Evolutionary conservation across 2,797 vertebrate genomes (phyloP).

Genomic region (Protonibea diacanthus): DNA sequence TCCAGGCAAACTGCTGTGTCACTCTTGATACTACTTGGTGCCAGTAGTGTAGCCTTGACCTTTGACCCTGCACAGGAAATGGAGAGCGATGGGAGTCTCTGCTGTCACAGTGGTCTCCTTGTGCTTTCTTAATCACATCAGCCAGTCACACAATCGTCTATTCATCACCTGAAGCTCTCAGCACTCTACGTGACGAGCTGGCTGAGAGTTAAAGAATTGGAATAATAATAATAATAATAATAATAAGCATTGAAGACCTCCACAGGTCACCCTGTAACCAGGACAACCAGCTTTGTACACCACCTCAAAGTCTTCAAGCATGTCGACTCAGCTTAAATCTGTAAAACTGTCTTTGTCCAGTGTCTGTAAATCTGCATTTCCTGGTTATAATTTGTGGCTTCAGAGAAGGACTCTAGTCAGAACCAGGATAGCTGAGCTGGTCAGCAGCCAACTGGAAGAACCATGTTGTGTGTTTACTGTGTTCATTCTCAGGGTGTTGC

Average conservation of each 20-base stretch:
- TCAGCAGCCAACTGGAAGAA: background rate
- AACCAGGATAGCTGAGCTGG: background rate
- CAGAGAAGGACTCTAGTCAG: background rate
- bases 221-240: background rate
- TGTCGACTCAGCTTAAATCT: background rate
- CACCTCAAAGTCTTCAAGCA: background rate
- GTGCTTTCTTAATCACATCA: conserved; percentile 9
- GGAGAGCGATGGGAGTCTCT: background rate
- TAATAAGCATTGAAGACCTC: background rate
- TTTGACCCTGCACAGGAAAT: conserved; percentile 1
- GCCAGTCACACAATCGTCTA: background rate
- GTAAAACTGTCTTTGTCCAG: background rate
- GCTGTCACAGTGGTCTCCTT: conserved; percentile 2
- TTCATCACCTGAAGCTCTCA: background rate
- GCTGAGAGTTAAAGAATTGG: too few relatives aligned
- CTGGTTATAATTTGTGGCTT: background rate
- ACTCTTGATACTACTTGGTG: background rate
- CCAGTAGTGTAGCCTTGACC: background rate
- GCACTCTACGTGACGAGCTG: background rate
- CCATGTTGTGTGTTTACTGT: background rate
- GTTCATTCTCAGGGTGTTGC: background rate
- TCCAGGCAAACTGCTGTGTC: background rate
- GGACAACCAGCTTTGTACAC: background rate
- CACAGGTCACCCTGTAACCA: background rate
- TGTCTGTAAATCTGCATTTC: background rate